A percentile compares a stretch with the other conserved stretches of the same genome.
phyloP scores from a whole-genome alignment of 2,888 invertebrate genomes.

The Nomada flava region DNA sequence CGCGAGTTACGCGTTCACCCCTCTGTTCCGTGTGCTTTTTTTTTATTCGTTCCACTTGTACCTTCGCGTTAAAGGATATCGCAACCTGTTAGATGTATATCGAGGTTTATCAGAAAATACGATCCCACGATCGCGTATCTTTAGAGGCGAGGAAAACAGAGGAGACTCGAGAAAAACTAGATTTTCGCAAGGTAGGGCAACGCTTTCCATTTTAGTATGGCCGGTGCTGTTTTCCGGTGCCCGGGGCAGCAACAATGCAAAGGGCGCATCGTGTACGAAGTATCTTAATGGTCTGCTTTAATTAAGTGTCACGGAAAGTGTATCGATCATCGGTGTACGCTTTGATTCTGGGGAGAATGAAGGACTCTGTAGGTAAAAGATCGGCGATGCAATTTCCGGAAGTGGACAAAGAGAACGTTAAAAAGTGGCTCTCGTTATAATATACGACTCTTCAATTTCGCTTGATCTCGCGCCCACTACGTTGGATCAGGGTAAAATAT shows the following conservation, averaged over 20 bases:
- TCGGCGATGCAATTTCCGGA: slow-evolving; percentile 60
- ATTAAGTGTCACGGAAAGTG: slow-evolving; percentile 1
- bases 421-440: slow-evolving; percentile 67
- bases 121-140: not conserved
- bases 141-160: not conserved
- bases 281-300: slow-evolving; percentile 2
- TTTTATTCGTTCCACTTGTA: not conserved
- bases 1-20: not conserved
- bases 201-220: slow-evolving; percentile 10
- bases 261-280: not conserved
- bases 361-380: slow-evolving; percentile 34
- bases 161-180: not conserved
- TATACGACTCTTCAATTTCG: slow-evolving; percentile 74
- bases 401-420: slow-evolving; percentile 52
- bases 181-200: not conserved
- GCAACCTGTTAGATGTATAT: not conserved
- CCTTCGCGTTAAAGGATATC: not conserved
- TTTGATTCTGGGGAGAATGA: slow-evolving; percentile 4
- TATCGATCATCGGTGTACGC: slow-evolving; percentile 14
- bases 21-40: not conserved
- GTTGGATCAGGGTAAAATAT: slow-evolving; percentile 74
- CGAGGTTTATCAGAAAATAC: slow-evolving; percentile 36
- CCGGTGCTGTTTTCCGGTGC: not conserved
- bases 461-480: slow-evolving; percentile 46
- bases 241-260: not conserved